phyloP scores from a whole-genome alignment of 2,797 vertebrate genomes.

The Crax fasciolata region DNA sequence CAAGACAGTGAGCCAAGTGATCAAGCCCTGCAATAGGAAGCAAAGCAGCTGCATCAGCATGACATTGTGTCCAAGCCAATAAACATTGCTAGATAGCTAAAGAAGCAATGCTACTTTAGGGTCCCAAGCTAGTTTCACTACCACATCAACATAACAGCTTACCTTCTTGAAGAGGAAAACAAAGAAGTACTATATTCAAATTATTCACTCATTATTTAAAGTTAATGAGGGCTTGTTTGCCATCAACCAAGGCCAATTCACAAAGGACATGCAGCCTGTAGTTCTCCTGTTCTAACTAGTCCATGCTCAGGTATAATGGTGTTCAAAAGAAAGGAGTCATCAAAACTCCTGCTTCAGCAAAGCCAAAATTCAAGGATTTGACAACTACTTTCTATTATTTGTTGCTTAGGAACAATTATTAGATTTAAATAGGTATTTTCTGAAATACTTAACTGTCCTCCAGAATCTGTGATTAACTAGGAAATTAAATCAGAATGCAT shows the following conservation, averaged over 20 bases:
- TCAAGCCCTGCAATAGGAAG: not conserved
- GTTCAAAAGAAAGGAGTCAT: not conserved
- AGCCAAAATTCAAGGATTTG: not conserved
- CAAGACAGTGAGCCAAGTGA: not conserved
- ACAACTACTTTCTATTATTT: not conserved
- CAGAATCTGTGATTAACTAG: slow-evolving; percentile 41
- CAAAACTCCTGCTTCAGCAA: not conserved
- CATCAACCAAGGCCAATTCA: not conserved
- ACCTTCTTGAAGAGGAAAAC: not conserved
- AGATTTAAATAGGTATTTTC: slow-evolving; percentile 11
- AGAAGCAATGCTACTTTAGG: not conserved
- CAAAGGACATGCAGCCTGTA: not conserved
- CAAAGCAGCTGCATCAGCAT: not conserved
- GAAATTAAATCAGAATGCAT: slow-evolving; percentile 47
- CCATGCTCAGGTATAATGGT: not conserved
- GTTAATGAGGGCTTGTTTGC: not conserved
- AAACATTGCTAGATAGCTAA: not conserved
- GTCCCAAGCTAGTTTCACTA: not conserved
- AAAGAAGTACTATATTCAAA: not conserved
- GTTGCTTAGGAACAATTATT: not conserved
- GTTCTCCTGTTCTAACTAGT: not conserved
- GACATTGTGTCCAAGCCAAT: not conserved
- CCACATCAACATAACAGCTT: not conserved
- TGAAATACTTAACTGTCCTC: slow-evolving; percentile 17
- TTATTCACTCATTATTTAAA: not conserved